Conservation (phyloP, 53 echinoderm and acorn worm genomes). For the Pentamera pediparva region DNA sequence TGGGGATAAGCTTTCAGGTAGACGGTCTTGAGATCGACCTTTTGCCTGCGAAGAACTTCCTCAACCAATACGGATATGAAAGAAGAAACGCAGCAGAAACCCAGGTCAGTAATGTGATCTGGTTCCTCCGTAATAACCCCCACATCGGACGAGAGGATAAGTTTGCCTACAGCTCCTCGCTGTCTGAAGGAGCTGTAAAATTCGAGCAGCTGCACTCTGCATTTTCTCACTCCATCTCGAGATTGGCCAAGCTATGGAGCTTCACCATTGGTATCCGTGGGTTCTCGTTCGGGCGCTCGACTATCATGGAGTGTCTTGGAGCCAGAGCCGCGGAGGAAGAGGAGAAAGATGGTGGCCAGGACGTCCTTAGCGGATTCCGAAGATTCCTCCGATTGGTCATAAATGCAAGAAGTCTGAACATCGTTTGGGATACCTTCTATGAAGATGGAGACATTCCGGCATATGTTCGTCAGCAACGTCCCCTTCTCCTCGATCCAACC, state of each 20-base stretch:
- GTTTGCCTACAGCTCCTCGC: not conserved
- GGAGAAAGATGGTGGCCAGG: not conserved
- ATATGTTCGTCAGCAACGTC: not conserved
- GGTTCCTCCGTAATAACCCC: not conserved
- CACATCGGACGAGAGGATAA: not conserved
- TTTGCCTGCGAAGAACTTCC: conserved; percentile 1
- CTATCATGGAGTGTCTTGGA: conserved; percentile 19
- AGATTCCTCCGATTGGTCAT: not conserved
- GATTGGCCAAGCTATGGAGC: conserved; percentile 18
- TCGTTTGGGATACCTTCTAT: conserved; percentile 1
- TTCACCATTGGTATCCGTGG: not conserved
- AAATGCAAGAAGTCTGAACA: not conserved
- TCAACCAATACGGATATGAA: not conserved
- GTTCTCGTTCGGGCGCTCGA: not conserved
- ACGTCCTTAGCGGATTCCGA: not conserved
- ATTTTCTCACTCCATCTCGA: not conserved
- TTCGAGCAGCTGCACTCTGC: conserved; percentile 14
- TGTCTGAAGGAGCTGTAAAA: conserved; percentile 4
- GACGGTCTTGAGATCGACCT: not conserved
- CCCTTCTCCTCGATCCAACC: no score
- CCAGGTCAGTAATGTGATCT: not conserved
- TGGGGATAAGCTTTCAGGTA: not conserved
- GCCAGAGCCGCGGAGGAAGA: conserved; percentile 6
- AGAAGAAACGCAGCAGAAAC: not conserved
- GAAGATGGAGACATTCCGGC: not conserved